These are phyloP conservation scores for Adoxophyes honmai DNA, from an alignment of 1,140 invertebrate genomes.

Conservation along the genomic window DNA sequence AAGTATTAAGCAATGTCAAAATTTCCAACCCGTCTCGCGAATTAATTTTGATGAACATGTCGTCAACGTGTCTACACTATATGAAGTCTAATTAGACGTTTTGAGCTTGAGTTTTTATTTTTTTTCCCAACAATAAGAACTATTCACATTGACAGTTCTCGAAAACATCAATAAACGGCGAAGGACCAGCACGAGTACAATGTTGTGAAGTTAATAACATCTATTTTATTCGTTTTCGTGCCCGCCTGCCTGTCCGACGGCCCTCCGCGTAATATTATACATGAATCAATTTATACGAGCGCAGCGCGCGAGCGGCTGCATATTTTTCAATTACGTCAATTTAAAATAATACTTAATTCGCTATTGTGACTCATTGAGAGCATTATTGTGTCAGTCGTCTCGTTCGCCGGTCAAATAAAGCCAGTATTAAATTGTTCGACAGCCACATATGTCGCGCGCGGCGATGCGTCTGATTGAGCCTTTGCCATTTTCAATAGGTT, in stretches of 20 bases:
- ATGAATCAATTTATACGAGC: constrained; percentile 74
- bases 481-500: too few relatives aligned
- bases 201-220: constrained; percentile 51
- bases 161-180: background rate
- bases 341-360: constrained; percentile 76
- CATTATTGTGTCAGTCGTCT: constrained; percentile 54
- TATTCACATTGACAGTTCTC: too few relatives aligned
- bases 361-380: constrained; percentile 72
- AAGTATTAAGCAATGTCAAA: too few relatives aligned
- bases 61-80: too few relatives aligned
- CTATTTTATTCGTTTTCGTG: constrained; percentile 56
- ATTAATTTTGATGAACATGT: too few relatives aligned
- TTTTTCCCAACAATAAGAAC: too few relatives aligned
- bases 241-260: constrained; percentile 43
- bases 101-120: too few relatives aligned
- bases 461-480: background rate
- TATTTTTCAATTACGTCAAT: constrained; percentile 77
- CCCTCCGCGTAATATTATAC: constrained; percentile 59
- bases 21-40: too few relatives aligned
- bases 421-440: constrained; percentile 34
- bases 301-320: constrained; percentile 65
- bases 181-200: constrained; percentile 23
- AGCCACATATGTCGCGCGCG: background rate
- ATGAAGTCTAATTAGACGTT: too few relatives aligned
- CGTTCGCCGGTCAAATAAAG: constrained; percentile 40